Evolutionary conservation across 1,140 invertebrate species (phyloP).

Genomic region (Eufriesea mexicana): DNA sequence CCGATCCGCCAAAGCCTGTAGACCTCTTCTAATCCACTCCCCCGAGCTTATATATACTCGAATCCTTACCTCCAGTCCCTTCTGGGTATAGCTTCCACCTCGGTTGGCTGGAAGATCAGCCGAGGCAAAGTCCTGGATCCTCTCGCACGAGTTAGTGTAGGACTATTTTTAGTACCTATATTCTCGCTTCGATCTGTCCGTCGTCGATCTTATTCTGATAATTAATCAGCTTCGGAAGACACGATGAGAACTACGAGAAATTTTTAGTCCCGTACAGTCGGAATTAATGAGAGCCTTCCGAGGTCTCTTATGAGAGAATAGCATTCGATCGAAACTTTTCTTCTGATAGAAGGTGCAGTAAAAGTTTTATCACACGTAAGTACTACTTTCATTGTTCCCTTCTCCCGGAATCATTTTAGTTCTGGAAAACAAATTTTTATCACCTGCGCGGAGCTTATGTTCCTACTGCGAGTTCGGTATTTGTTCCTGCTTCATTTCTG

Average conservation of each 20-base stretch:
- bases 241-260: neutral
- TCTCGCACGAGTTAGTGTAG: conserved; percentile 59
- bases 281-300: neutral
- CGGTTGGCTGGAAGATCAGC: conserved; percentile 33
- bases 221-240: neutral
- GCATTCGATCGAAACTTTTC: no score
- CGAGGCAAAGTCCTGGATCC: conserved; percentile 36
- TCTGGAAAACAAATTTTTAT: no score
- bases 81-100: conserved; percentile 10
- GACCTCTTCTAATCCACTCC: conserved; percentile 71
- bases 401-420: no score
- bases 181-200: neutral
- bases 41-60: conserved; percentile 51
- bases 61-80: conserved; percentile 27
- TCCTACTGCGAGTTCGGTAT: no score
- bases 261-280: neutral
- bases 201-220: no score
- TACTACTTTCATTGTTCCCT: no score
- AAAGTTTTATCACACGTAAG: no score
- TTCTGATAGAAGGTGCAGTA: no score
- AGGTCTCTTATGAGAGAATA: no score
- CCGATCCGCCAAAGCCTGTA: conserved; percentile 73
- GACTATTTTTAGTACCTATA: conserved; percentile 61
- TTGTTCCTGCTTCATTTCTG: no score
- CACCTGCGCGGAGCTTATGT: no score